Evolutionary conservation across 2,797 vertebrate genomes (phyloP).

Genomic region (Molossus alvarezi): DNA sequence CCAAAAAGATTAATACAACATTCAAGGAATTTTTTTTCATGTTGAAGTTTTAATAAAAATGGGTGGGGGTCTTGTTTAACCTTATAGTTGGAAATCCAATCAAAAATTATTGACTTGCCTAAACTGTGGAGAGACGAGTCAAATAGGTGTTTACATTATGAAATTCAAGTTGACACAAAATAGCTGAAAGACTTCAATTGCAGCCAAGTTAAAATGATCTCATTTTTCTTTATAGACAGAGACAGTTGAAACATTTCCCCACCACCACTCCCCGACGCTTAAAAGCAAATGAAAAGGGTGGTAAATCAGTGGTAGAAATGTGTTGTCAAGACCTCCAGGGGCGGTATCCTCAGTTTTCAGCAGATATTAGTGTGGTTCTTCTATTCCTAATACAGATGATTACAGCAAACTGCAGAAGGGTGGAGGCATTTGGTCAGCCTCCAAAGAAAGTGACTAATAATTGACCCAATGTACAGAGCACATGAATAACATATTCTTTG

Average conservation of each 20-base stretch:
- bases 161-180: slow-evolving; percentile 89
- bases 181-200: slow-evolving; percentile 87
- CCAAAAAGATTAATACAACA: slow-evolving; percentile 61
- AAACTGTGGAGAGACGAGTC: slow-evolving; percentile 77
- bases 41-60: slow-evolving; percentile 62
- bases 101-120: slow-evolving; percentile 76
- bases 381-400: slow-evolving; percentile 88
- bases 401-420: slow-evolving; percentile 89
- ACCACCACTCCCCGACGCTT: slow-evolving; percentile 46
- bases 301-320: slow-evolving; percentile 82
- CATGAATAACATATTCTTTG: slow-evolving; percentile 92
- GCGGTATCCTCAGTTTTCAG: slow-evolving; percentile 74
- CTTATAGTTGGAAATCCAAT: slow-evolving; percentile 73
- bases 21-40: slow-evolving; percentile 55
- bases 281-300: slow-evolving; percentile 79
- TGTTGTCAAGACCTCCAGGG: slow-evolving; percentile 79
- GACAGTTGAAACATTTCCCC: slow-evolving; percentile 81
- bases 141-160: slow-evolving; percentile 88
- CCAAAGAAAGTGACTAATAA: slow-evolving; percentile 93
- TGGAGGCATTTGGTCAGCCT: slow-evolving; percentile 90
- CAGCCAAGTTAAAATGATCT: slow-evolving; percentile 83
- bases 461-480: slow-evolving; percentile 92
- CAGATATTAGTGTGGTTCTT: slow-evolving; percentile 82
- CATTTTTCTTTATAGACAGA: slow-evolving; percentile 86
- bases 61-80: slow-evolving; percentile 58